Percentiles rank a stretch among this genome's conserved stretches.
These are phyloP conservation scores for Coccyzus lansbergi DNA, from an alignment of 2,797 vertebrate species.

Conservation along the genomic window DNA sequence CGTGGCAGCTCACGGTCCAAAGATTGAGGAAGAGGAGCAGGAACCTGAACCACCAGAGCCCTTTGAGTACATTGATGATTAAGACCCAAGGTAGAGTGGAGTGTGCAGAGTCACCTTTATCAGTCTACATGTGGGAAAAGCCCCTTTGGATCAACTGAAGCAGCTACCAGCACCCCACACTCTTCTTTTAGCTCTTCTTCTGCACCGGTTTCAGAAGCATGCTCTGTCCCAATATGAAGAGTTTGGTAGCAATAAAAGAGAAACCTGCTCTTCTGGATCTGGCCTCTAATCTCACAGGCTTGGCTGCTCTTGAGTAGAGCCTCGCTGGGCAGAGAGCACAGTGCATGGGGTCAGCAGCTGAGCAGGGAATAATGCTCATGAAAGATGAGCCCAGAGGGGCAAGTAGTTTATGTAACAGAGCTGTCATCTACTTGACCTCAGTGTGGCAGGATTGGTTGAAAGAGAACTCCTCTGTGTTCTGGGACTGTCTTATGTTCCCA, in stretches of 20 bases:
- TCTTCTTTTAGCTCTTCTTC: background rate
- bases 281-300: background rate
- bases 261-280: background rate
- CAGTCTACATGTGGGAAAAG: background rate
- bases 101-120: background rate
- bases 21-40: constrained; percentile 97
- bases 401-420: constrained; percentile 11
- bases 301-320: background rate
- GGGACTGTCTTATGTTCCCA: background rate
- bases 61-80: constrained; percentile 97
- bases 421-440: constrained; percentile 23
- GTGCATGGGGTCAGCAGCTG: background rate
- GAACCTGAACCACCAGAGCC: constrained; percentile 97
- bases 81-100: constrained; percentile 59
- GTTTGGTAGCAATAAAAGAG: background rate
- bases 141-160: background rate
- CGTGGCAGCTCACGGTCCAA: constrained; percentile 95
- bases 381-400: background rate
- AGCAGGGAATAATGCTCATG: background rate
- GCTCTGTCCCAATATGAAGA: background rate
- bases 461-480: background rate
- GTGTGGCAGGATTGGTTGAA: background rate
- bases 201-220: background rate
- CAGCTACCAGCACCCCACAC: background rate
- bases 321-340: background rate